Base-by-base conservation (phyloP, 2,113 vertebrate species). In the Octodon degus region DNA sequence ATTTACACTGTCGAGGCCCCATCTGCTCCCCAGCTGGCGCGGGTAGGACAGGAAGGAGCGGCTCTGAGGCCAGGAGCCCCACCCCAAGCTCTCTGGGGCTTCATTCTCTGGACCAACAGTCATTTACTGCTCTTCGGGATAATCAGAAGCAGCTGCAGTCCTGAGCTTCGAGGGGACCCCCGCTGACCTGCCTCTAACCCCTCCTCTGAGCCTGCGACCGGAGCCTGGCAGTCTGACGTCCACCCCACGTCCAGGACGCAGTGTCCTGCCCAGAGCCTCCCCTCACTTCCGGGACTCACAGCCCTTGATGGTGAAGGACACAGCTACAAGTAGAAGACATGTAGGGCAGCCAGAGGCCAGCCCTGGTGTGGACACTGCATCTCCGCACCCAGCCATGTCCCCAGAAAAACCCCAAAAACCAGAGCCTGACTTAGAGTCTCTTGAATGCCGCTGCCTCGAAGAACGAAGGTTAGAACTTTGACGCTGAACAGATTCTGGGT, bases 361-460 rank as follows among this genome's bases (percentile, higher is more conserved):
- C 16, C 24, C 55, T 19, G 5, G 8, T 12, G 1, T 7, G 4
- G 27, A 19, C 34, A 0, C 11, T 0, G 6, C 2, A 20, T 22
- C n/a, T 47, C 67, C 11, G 16, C 63, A 1, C 2, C 2, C 11
- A 5, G 25, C 43, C n/a, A 0, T 9, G 0, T 13, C 12, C 47
- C 68, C 0, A 0, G 47, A 0, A 4, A 40, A 43, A 16, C 17
- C 0, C 34, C 0, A 2, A 17, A 0, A 1, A 0, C 63, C 70
- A 47, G 5, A 32, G 12, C 8, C 34, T 14, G 1, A 0, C 13
- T n/a, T 53, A n/a, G 34, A 25, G 40, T 2, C 0, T 0, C 17
- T 0, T 0, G 2, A 14, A 1, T 0, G 1, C 22, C 27, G 0
- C 0, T 0, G 2, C 3, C 4, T 0, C 6, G 20, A 30, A 37